These are phyloP conservation scores for Smittia aterrima DNA, from an alignment of 2,888 invertebrate genomes.

Conservation along the genomic window DNA sequence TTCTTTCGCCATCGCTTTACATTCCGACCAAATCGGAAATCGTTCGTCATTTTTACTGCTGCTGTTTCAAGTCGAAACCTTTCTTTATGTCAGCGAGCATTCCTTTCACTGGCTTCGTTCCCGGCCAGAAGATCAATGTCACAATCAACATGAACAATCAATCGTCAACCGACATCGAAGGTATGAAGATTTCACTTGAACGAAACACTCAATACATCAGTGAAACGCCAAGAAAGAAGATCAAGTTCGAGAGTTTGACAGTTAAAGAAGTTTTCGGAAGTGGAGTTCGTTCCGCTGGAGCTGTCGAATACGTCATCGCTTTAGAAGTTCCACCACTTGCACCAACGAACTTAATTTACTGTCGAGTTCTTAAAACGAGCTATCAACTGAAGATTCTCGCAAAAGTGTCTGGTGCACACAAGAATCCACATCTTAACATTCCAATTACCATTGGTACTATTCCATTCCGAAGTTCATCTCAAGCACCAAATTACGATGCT, in stretches of 20 bases:
- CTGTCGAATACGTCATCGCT: neutral
- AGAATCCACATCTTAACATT: slow-evolving; percentile 29
- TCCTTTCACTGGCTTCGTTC: slow-evolving; percentile 33
- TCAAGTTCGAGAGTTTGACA: neutral
- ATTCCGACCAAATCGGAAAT: slow-evolving; percentile 24
- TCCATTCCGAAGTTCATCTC: neutral
- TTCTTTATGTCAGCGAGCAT: slow-evolving; percentile 20
- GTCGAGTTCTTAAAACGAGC: slow-evolving; percentile 16
- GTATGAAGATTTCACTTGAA: slow-evolving; percentile 20
- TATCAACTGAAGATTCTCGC: slow-evolving; percentile 32
- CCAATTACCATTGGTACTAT: slow-evolving; percentile 33
- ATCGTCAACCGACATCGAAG: slow-evolving; percentile 17
- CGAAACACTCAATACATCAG: slow-evolving; percentile 9
- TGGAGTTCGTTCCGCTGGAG: neutral
- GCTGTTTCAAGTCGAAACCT: slow-evolving; percentile 33
- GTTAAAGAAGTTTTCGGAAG: slow-evolving; percentile 17
- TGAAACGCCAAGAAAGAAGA: slow-evolving; percentile 29
- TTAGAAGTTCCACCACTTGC: slow-evolving; percentile 24
- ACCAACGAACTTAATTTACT: slow-evolving; percentile 12
- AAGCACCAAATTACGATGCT: slow-evolving; percentile 9
- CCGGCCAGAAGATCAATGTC: slow-evolving; percentile 27
- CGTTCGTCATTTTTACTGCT: slow-evolving; percentile 10
- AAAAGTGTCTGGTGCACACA: slow-evolving; percentile 33
- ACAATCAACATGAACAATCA: slow-evolving; percentile 32
- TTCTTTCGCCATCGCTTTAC: neutral